A percentile compares a stretch with the other conserved stretches of the same genome.
Conservation (phyloP, 2,113 vertebrate genomes). For the Tapirus terrestris region DNA sequence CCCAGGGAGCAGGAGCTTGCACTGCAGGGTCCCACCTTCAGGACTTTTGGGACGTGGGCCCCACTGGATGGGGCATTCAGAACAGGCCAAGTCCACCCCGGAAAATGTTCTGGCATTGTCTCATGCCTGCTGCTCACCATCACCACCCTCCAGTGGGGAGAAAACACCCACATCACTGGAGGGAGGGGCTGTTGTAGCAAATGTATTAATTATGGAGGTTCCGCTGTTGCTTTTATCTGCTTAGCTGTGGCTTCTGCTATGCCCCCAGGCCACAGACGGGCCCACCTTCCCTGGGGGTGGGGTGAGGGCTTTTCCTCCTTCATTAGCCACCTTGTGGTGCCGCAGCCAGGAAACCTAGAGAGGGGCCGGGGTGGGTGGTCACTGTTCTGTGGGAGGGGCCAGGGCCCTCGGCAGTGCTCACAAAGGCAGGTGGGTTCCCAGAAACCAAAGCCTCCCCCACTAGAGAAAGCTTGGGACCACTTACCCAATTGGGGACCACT, state of each 20-base stretch:
- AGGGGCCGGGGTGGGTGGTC: accelerated
- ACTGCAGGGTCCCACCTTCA: background rate
- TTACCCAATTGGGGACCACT: background rate
- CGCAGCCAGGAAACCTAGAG: background rate
- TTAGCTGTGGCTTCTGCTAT: background rate
- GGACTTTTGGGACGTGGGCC: accelerated
- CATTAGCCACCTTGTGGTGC: background rate
- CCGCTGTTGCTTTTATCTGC: too few species aligned
- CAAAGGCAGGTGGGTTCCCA: background rate
- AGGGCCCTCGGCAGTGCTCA: accelerated
- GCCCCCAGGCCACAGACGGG: background rate
- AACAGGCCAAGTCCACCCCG: background rate
- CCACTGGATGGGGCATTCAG: accelerated
- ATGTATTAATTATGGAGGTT: accelerated
- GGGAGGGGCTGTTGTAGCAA: too few species aligned
- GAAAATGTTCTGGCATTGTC: background rate
- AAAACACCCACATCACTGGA: too few species aligned
- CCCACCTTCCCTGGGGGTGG: background rate
- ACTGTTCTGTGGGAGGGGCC: background rate
- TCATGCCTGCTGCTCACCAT: background rate
- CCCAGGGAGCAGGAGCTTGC: background rate
- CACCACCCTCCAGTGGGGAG: too few species aligned
- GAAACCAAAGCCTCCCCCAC: background rate
- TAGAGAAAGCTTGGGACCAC: background rate
- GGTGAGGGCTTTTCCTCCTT: background rate